Conservation (phyloP, 2,888 invertebrate genomes). For the Lepidocyrtinus sp. region DNA sequence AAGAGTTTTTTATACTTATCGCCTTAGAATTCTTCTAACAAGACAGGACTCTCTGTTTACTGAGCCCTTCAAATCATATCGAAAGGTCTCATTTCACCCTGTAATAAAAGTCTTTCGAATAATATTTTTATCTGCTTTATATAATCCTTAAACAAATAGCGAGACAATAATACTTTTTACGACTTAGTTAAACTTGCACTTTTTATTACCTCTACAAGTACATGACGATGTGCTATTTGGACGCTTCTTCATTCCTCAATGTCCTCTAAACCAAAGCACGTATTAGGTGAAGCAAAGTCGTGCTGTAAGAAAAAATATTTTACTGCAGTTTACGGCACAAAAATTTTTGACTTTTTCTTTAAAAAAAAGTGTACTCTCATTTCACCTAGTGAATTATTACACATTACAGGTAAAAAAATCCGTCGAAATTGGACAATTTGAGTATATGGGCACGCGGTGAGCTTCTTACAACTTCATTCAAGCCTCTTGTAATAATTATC, state of each 20-base stretch:
- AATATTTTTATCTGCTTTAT: too few species aligned
- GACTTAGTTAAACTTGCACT: background rate
- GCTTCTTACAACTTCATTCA: background rate
- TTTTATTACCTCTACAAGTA: background rate
- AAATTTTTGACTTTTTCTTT: background rate
- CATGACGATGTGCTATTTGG: background rate
- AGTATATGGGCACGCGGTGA: background rate
- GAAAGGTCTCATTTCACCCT: too few species aligned
- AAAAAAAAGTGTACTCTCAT: too few species aligned
- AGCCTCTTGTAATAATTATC: background rate
- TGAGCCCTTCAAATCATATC: too few species aligned
- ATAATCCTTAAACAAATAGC: too few species aligned
- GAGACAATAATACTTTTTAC: background rate
- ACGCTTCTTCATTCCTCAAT: conserved; percentile 5
- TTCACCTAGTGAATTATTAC: too few species aligned
- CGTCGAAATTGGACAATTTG: too few species aligned
- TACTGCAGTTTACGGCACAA: background rate
- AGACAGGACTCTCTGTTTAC: too few species aligned
- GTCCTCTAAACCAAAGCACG: conserved; percentile 12
- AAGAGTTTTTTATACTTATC: too few species aligned
- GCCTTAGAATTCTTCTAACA: too few species aligned
- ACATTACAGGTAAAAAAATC: too few species aligned
- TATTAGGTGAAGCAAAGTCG: background rate
- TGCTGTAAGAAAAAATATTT: background rate
- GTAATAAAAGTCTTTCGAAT: too few species aligned